Evolutionary conservation across 2,797 vertebrate genomes (phyloP), one percentile per base, ranked within the genome.

Genomic region (Galago senegalensis): DNA sequence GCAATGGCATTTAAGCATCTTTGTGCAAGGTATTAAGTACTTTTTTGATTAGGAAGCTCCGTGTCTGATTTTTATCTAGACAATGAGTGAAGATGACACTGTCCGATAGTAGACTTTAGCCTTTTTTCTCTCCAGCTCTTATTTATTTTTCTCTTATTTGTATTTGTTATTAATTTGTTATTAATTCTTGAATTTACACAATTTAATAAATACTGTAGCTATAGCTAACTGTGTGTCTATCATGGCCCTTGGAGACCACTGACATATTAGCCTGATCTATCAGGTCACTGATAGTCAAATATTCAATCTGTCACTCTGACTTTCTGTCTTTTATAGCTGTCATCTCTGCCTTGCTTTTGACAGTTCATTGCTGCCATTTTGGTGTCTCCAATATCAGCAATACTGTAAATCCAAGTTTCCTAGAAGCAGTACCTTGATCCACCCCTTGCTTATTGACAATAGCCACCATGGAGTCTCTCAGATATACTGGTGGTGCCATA

Each of bases 351-450:
- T 91, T 79, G 37, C n/a, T 73, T 90, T 84, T 93, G 21, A 67
- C 25, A n/a, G 21, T 63, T 63, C 80, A 67, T 60, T 58, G 46
- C 18, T 67, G 11, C 1, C 17, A 46, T 76, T 46, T 17, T 63
- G 31, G 34, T 25, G 1, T 37, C 27, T 79, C n/a, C 25, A 5
- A 2, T 31, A 63, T 61, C n/a, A 69, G 6, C 46, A 21, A 29
- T 21, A 25, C 5, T 40, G 63, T 58, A 13, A 16, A 82, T 25
- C 25, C 21, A 65, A 23, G 17, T 18, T 37, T 27, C 31, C 75
- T 7, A 2, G 21, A 4, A 75, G 7, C 29, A 6, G 4, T 17
- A 2, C 12, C 40, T 13, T 10, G 2, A 14, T 27, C 4, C 16
- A 49, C 70, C 5, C 34, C 40, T n/a, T 37, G 29, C 4, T 27